A percentile compares a stretch with the other conserved stretches of the same genome.
Evolutionary conservation across 2,113 vertebrate species (phyloP).

Genomic region (Limanda limanda): DNA sequence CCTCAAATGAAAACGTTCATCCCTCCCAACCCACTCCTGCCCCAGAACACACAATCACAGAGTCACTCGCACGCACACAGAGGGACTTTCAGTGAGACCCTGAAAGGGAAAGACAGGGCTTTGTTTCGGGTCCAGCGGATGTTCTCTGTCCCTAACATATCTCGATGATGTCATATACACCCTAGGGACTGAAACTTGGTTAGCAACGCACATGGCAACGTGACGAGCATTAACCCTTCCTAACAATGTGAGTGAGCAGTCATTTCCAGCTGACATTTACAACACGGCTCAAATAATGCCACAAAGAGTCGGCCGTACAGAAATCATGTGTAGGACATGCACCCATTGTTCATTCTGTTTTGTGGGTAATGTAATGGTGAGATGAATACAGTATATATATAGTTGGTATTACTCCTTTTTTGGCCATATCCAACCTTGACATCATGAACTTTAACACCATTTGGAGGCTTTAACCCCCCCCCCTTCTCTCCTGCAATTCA

Average conservation of each 20-base stretch:
- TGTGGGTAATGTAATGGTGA: slow-evolving; percentile 18
- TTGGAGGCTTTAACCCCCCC: slow-evolving; percentile 17
- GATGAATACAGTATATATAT: slow-evolving; percentile 14
- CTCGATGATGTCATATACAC: slow-evolving; percentile 38
- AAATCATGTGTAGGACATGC: slow-evolving; percentile 19
- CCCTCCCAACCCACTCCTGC: not conserved
- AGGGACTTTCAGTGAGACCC: slow-evolving; percentile 3
- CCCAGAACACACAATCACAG: not conserved
- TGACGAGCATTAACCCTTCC: slow-evolving; percentile 27
- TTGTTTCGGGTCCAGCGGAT: slow-evolving; percentile 27
- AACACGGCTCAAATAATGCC: slow-evolving; percentile 16
- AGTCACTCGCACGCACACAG: not conserved
- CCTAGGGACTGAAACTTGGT: slow-evolving; percentile 11
- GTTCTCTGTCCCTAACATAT: slow-evolving; percentile 33
- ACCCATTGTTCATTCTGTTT: slow-evolving; percentile 26
- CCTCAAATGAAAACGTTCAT: slow-evolving; percentile 11
- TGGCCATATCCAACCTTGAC: not conserved
- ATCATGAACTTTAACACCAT: slow-evolving; percentile 65
- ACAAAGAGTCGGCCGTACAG: slow-evolving; percentile 31
- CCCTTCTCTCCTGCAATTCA: slow-evolving; percentile 19
- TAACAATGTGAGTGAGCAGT: slow-evolving; percentile 49
- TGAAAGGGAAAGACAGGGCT: slow-evolving; percentile 28
- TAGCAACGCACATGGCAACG: slow-evolving; percentile 44
- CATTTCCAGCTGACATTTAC: slow-evolving; percentile 64
- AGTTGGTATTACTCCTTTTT: not conserved